Evolutionary conservation across 2,113 vertebrate species (phyloP), one percentile per base, ranked within the genome.

Genomic region (Desmodus rotundus): DNA sequence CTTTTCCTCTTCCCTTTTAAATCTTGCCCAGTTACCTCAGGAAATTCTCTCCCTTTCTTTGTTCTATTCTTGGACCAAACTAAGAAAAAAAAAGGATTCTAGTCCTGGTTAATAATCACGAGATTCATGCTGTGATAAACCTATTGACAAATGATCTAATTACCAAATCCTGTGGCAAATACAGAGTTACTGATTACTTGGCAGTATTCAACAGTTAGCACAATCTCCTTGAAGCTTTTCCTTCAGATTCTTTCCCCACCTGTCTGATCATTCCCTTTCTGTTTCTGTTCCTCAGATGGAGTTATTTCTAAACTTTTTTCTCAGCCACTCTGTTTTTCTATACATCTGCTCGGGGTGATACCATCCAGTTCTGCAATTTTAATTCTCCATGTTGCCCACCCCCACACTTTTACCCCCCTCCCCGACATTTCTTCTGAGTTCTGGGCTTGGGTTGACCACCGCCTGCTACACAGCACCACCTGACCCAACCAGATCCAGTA

Each of bases 11-110:
- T 81, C 76, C 88, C 97, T 97, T 96, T 95, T 95, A 94, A 96
- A 96, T 86, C 96, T 92, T 96, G 89, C 94, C 92, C 93, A 93
- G 91, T 95, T 95, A 97, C 97, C 93, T 97, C 95, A 83, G 96
- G 96, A 96, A 93, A 96, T 94, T 93, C 72, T 94, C 91, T 95
- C 63, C 61, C 50, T 81, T 84, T 91, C 97, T 97, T 97, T 96
- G 91, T 97, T 97, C 89, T 96, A 61, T 94, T 97, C 73, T 73
- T 45, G 33, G 89, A 94, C 89, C 95, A 96, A 94, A 97, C 56
- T 90, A 73, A 93, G 47, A 2, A n/a, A 31, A 31, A 61, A 68
- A 41, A 56, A 22, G 54, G 70, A 20, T 74, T 80, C 61, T 85
- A 61, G 73, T 89, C 89, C 54, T 63, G 47, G 86, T 93, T 92